phyloP scores from a whole-genome alignment of 2,797 vertebrate genomes.

The Danio choprae region DNA sequence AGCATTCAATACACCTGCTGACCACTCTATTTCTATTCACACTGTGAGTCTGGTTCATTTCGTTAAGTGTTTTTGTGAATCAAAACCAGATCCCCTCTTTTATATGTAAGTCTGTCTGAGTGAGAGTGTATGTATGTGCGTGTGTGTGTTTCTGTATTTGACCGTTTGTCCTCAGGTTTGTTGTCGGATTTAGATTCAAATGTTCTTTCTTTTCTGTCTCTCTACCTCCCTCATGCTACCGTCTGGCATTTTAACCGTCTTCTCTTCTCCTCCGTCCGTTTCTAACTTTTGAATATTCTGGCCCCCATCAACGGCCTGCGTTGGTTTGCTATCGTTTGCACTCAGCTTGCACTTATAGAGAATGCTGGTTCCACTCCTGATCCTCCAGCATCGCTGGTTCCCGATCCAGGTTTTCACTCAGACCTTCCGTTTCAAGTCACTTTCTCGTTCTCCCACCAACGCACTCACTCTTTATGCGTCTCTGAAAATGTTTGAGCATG shows the following conservation, averaged over 20 bases:
- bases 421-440: conserved; percentile 53
- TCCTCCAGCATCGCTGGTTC: conserved; percentile 62
- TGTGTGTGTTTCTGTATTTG: conserved; percentile 50
- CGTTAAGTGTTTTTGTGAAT: conserved; percentile 35
- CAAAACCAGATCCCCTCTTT: conserved; percentile 68
- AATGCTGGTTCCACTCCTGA: conserved; percentile 64
- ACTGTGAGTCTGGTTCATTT: conserved; percentile 67
- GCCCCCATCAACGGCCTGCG: conserved; percentile 73
- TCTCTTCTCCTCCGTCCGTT: conserved; percentile 44
- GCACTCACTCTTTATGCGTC: conserved; percentile 15
- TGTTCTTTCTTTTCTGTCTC: conserved; percentile 52
- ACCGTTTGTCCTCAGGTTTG: conserved; percentile 80
- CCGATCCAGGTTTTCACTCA: conserved; percentile 63
- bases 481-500: conserved; percentile 24
- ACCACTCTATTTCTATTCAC: conserved; percentile 51
- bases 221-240: conserved; percentile 48
- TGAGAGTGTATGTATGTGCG: conserved; percentile 69
- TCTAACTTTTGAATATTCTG: conserved; percentile 46
- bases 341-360: conserved; percentile 81
- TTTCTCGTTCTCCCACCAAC: conserved; percentile 13
- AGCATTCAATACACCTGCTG: conserved; percentile 43
- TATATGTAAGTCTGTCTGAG: conserved; percentile 76
- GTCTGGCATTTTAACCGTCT: conserved; percentile 59
- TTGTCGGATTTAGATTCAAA: conserved; percentile 72
- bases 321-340: conserved; percentile 83